Percentiles rank a stretch among this genome's conserved stretches.
These are phyloP conservation scores for Sebastolobus alascanus DNA, from an alignment of 2,797 vertebrate genomes.

Conservation along the genomic window DNA sequence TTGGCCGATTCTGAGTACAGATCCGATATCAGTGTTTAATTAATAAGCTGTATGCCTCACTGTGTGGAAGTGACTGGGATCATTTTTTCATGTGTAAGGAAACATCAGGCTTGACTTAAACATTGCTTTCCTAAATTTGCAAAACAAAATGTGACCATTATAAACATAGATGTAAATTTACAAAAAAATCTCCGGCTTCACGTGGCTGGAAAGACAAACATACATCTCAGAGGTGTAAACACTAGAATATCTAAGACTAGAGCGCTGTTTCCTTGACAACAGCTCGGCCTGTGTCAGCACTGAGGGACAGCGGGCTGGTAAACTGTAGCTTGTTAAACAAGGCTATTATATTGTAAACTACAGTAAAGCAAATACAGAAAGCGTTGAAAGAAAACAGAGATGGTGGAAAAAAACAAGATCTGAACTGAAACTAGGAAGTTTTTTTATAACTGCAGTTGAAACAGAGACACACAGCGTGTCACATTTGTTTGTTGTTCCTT, in stretches of 20 bases:
- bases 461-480: neutral
- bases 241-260: slow-evolving; percentile 48
- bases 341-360: slow-evolving; percentile 33
- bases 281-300: slow-evolving; percentile 19
- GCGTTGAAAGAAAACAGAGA: neutral
- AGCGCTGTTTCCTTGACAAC: slow-evolving; percentile 78
- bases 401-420: neutral
- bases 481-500: neutral
- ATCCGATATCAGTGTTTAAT: too few species aligned
- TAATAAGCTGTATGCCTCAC: too few species aligned
- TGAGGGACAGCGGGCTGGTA: slow-evolving; percentile 35
- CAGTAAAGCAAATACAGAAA: slow-evolving; percentile 30
- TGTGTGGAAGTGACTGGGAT: too few species aligned
- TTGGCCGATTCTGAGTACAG: too few species aligned
- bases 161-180: too few species aligned
- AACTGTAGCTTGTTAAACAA: slow-evolving; percentile 60
- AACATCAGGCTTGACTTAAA: too few species aligned
- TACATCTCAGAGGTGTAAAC: slow-evolving; percentile 46
- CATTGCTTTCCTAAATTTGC: too few species aligned
- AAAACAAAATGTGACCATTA: too few species aligned
- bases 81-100: too few species aligned
- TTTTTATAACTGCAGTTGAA: neutral
- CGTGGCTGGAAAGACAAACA: slow-evolving; percentile 71
- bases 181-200: slow-evolving; percentile 21
- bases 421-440: neutral